phyloP scores from a whole-genome alignment of 1,140 invertebrate species.

The Tetramorium alpestre region DNA sequence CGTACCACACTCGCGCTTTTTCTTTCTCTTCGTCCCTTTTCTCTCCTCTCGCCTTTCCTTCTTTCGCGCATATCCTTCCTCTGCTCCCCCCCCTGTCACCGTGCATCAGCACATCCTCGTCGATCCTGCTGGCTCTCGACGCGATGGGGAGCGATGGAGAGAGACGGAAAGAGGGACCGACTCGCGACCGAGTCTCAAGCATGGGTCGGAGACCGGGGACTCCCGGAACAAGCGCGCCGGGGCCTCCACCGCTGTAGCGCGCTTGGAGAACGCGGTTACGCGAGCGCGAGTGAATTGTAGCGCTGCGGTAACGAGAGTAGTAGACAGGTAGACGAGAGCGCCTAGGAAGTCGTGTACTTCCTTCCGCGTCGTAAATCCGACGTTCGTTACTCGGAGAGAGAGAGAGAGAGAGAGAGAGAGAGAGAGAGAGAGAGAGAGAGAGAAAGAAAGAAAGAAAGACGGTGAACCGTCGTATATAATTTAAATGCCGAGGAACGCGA shows the following conservation, averaged over 20 bases:
- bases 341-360: background rate
- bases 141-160: conserved; percentile 13
- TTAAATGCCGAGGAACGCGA: background rate
- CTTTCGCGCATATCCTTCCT: conserved; percentile 24
- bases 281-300: conserved; percentile 28
- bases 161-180: conserved; percentile 25
- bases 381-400: background rate
- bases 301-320: conserved; percentile 25
- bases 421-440: no score
- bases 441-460: no score
- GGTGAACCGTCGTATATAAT: background rate
- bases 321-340: background rate
- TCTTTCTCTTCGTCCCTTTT: conserved; percentile 1
- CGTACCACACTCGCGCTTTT: conserved; percentile 1
- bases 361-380: conserved; percentile 20
- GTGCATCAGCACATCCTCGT: background rate
- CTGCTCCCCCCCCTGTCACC: conserved; percentile 12
- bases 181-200: conserved; percentile 22
- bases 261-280: conserved; percentile 40
- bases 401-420: no score
- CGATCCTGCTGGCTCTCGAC: background rate
- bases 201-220: conserved; percentile 56
- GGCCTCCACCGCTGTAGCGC: background rate
- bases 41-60: conserved; percentile 14
- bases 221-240: conserved; percentile 53